A percentile compares a stretch with the other conserved stretches of the same genome.
Evolutionary conservation across 2,797 vertebrate genomes (phyloP).

Genomic region (Novumbra hubbsi): DNA sequence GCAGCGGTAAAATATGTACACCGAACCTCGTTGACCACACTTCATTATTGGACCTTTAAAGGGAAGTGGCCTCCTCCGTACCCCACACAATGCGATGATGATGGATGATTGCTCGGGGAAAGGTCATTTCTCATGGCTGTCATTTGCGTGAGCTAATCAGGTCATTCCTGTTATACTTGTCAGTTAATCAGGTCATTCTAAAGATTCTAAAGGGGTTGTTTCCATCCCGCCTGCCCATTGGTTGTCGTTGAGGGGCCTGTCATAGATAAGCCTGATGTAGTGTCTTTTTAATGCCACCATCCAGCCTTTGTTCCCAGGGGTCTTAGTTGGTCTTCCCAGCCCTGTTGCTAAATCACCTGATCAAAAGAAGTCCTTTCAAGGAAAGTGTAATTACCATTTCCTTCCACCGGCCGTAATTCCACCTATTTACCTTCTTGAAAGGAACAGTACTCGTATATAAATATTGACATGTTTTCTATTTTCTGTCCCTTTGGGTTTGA

Average conservation of each 20-base stretch:
- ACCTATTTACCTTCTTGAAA: conserved; percentile 1
- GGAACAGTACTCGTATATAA: conserved; percentile 10
- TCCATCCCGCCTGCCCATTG: conserved; percentile 3
- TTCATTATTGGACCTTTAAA: not conserved
- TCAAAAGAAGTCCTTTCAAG: not conserved
- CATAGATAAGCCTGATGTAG: conserved; percentile 4
- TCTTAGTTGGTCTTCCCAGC: too few relatives aligned
- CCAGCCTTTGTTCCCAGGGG: not conserved
- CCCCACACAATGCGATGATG: not conserved
- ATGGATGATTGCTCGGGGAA: conserved; percentile 9
- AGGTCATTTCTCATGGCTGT: conserved; percentile 12
- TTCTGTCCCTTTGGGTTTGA: conserved; percentile 14
- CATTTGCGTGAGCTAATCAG: not conserved
- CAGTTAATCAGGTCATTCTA: not conserved
- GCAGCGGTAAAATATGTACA: too few relatives aligned
- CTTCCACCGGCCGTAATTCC: not conserved
- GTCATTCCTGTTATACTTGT: not conserved
- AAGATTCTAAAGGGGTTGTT: conserved; percentile 17
- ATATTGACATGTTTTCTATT: not conserved
- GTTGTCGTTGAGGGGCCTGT: not conserved
- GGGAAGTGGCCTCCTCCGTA: not conserved
- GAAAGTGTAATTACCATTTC: not conserved
- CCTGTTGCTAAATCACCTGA: not conserved
- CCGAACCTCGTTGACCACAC: too few relatives aligned
- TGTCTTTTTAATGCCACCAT: not conserved